Evolutionary conservation across 1,140 invertebrate genomes (phyloP), one percentile per base, ranked within the genome.

Genomic region (Cotesia chilonis): DNA sequence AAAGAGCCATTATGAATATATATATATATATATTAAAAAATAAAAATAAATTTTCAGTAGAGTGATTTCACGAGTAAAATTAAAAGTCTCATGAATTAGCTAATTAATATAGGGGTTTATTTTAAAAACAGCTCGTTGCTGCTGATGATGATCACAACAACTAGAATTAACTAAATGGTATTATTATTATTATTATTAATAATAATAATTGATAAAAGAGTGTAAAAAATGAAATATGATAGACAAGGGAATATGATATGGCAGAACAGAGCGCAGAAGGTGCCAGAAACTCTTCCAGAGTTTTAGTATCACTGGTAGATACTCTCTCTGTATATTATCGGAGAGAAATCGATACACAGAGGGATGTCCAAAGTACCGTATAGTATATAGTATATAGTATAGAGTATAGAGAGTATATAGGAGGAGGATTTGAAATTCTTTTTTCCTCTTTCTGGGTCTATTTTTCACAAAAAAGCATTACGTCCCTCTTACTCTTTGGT

Each of bases 301-400:
- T 63, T 81, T 76, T 81, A 78, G 80, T 85, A 83, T 82, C 81
- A 80, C 79, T 47, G 10, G 41, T 9, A 47, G 80, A 84, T 85
- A 85, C 82, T 82, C 80, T 47, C 6, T 47, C 41, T 47, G 10
- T 47, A 47, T 47, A 47, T 47, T 75, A 80, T 81, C 78, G 82
- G 83, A 72, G 78, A 83, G 82, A 85, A 85, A 85, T 85, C 84
- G 84, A 85, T 85, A 85, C 81, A 83, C 81, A 83, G 41, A 47
- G 77, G 80, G 80, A 78, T 73, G 78, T 73, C 70, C 41, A 10
- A 47, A 47, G 10, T 47, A 6, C 41, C 41, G 28, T 28, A 28
- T 28, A 17, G 17, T 17, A 17, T 17, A 17, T 0, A 17, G 17
- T 17, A 17, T 17, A 28, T 1, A 28, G 28, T 28, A 28, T 1